Percentiles rank a stretch among this genome's conserved stretches.
Conservation (phyloP, 1,140 invertebrate genomes). For the Drosophila lini region DNA sequence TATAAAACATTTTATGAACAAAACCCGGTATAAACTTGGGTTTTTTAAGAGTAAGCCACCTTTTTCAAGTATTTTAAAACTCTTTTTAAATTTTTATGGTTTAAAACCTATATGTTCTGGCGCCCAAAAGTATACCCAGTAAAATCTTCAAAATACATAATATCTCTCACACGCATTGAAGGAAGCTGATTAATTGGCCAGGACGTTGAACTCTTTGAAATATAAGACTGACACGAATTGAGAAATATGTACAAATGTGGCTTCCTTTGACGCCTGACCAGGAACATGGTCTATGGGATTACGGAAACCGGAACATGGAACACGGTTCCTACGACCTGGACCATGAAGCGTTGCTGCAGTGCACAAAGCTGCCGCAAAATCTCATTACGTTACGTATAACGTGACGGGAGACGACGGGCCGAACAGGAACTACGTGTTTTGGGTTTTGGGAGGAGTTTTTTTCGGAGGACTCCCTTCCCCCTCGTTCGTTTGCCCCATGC, state of each 20-base stretch:
- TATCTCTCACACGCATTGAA: not conserved
- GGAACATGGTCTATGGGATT: not conserved
- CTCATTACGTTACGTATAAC: slow-evolving; percentile 71
- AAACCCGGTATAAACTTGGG: not conserved
- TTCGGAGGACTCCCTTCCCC: not conserved
- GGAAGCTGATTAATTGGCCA: too few relatives aligned
- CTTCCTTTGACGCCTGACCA: not conserved
- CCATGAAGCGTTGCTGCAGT: slow-evolving; percentile 26
- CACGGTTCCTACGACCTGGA: not conserved
- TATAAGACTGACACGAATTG: not conserved
- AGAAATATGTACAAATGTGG: not conserved
- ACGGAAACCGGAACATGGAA: slow-evolving; percentile 2
- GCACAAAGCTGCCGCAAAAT: slow-evolving; percentile 74
- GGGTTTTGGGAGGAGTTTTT: slow-evolving; percentile 1
- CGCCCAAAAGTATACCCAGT: too few relatives aligned
- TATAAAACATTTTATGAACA: not conserved
- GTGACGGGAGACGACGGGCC: slow-evolving; percentile 50
- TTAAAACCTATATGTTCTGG: too few relatives aligned
- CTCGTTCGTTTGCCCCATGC: slow-evolving; percentile 33
- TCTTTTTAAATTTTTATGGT: too few relatives aligned
- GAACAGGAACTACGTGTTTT: slow-evolving; percentile 50
- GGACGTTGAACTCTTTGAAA: slow-evolving; percentile 1
- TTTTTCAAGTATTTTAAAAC: too few relatives aligned
- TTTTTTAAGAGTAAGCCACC: not conserved
- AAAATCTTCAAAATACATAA: not conserved